These are phyloP conservation scores for Cryptus armator DNA, from an alignment of 2,888 invertebrate species.

Conservation along the genomic window DNA sequence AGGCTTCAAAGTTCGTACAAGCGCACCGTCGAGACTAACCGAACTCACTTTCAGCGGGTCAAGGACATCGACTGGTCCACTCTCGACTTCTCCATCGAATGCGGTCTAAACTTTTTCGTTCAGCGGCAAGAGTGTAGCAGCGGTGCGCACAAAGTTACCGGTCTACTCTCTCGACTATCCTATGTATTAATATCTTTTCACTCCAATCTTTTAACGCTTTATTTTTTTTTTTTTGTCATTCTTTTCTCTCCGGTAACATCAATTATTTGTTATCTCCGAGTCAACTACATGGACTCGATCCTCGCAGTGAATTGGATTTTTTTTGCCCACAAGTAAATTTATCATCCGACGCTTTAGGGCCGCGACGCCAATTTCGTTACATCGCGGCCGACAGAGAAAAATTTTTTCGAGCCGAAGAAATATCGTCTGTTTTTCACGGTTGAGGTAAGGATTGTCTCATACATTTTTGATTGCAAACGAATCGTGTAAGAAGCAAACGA, in stretches of 20 bases:
- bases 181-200: constrained; percentile 5
- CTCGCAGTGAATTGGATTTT: constrained; percentile 12
- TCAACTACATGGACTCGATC: constrained; percentile 2
- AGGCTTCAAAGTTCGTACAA: constrained; percentile 62
- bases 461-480: not conserved
- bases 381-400: too few relatives aligned
- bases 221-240: not conserved
- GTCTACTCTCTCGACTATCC: not conserved
- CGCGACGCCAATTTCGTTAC: too few relatives aligned
- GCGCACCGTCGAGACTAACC: constrained; percentile 67
- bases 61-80: constrained; percentile 77
- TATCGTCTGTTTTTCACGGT: too few relatives aligned
- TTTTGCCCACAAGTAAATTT: not conserved
- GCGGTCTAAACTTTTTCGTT: constrained; percentile 62
- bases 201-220: constrained; percentile 23
- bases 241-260: not conserved
- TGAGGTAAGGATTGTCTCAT: too few relatives aligned
- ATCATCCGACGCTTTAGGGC: too few relatives aligned
- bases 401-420: too few relatives aligned
- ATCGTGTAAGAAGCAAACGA: not conserved
- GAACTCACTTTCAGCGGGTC: constrained; percentile 81
- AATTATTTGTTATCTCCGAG: not conserved
- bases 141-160: not conserved
- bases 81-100: constrained; percentile 57
- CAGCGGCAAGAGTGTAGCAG: constrained; percentile 24